Base-by-base conservation (phyloP, 2,113 vertebrate species). In the Lagopus muta region DNA sequence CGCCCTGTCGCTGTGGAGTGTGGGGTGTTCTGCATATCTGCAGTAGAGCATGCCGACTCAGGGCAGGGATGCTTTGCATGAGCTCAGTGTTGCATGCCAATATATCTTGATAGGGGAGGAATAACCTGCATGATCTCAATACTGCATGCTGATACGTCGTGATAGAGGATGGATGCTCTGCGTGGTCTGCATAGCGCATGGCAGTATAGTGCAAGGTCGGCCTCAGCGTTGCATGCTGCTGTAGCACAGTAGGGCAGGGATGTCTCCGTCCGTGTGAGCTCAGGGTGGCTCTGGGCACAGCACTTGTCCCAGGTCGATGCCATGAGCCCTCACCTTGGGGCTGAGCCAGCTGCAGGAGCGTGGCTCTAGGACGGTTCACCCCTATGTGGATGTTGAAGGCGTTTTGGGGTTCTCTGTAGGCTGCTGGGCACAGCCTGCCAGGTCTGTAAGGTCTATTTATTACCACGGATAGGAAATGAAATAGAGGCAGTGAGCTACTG, bases 41-140 rank as follows among this genome's bases (percentile, higher is more conserved):
- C n/a, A 2, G 2, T 13, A 1, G 9, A 2, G 61, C 6, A 2
- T 36, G 2, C 18, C 17, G 11, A 2, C 34, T 11, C 3, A 4
- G 79, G 13, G 2, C 0, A 25, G 58, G 43, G 69, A 1, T 2
- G 58, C 40, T 36, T 22, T 28, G 72, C 72, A 48, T 50, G 73
- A n/a, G 32, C n/a, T 38, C 7, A 10, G 32, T 25, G 18, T 25
- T 15, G 80, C 57, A 20, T 52, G 66, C 48, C 2, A 45, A 14
- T 22, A 4, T 1, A 4, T 75, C 21, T 1, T 0, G 25, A 2
- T 1, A 43, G 52, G 38, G 42, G 25, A 47, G 54, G 72, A 58
- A 4, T 32, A 43, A 24, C 27, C 50, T 42, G 84, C 77, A 8
- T 1, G 70, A 30, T 24, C 22, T 22, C 50, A 1, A 0, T 22